phyloP scores from a whole-genome alignment of 2,113 vertebrate species.

The Osmerus mordax region DNA sequence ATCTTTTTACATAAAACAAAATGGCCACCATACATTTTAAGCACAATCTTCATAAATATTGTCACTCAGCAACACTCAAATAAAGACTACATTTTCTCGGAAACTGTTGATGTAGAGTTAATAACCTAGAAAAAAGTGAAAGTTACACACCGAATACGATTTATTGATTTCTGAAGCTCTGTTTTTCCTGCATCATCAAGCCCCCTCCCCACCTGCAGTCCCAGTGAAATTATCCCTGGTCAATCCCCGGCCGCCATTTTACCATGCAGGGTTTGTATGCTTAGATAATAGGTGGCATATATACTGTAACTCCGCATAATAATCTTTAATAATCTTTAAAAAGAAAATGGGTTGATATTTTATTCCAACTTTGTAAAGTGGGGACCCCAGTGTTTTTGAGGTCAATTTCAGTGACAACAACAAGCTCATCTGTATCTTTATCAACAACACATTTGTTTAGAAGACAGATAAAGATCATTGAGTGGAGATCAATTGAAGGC shows the following conservation, averaged over 20 bases:
- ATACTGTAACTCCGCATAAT: not conserved
- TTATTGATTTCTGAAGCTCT: not conserved
- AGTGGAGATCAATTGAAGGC: not conserved
- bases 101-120: not conserved
- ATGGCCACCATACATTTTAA: not conserved
- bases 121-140: not conserved
- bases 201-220: not conserved
- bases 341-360: not conserved
- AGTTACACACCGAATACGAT: not conserved
- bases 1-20: slow-evolving; percentile 11
- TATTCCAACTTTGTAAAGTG: not conserved
- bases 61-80: too few relatives aligned
- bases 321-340: not conserved
- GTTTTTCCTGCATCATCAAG: not conserved
- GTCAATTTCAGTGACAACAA: not conserved
- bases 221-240: not conserved
- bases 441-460: not conserved
- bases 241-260: slow-evolving; percentile 8
- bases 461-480: not conserved
- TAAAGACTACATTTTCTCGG: not conserved
- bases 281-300: not conserved
- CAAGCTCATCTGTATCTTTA: not conserved
- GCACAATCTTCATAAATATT: not conserved
- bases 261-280: not conserved
- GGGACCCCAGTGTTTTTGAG: not conserved